Base-by-base conservation (phyloP, 2,113 vertebrate genomes). In the Microcebus murinus region DNA sequence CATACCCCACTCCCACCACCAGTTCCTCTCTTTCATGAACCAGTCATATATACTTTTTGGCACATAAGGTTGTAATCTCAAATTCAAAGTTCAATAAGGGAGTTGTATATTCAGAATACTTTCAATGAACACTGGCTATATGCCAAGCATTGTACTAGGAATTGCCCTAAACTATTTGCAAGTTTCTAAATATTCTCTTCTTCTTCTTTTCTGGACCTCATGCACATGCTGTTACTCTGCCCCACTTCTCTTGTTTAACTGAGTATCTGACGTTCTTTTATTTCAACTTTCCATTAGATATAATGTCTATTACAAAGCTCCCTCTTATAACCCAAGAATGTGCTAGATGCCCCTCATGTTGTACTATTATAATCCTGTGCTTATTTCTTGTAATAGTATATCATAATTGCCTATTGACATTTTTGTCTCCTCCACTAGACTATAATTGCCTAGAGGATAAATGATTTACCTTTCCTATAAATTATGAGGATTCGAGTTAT, bases 401-500 rank as follows among this genome's bases (percentile, higher is more conserved):
- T 70, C 50, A 77, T 48, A 92, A 90, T 34, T 94, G 13, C 42
- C 70, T 80, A 8, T 79, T 45, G 85, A 70, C 11, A 63, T 89
- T 63, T 45, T 13, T 71, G 34, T 42, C 36, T 90, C 17, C 25
- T 86, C 57, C 4, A 76, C 39, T 89, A 70, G 2, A 39, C 11
- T 71, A 29, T 73, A 87, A 87, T 21, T 86, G 45, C n/a, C 50
- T 18, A 70, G 8, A 83, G 45, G 12, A 36, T 12, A 93, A 67
- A 45, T 29, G 15, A 77, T 81, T 87, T 88, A 90, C 14, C 27
- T 89, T 87, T 91, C n/a, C 27, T 67, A 83, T 74, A 94, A 81
- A 70, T 68, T 68, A 79, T 70, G 8, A 87, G n/a, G 50, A 84
- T 85, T 77, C 21, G 91, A 68, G 21, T 70, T 84, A 94, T 74